Evolutionary conservation across 2,797 vertebrate species (phyloP), one percentile per base, ranked within the genome.

Genomic region (Fistularia tabacaria): DNA sequence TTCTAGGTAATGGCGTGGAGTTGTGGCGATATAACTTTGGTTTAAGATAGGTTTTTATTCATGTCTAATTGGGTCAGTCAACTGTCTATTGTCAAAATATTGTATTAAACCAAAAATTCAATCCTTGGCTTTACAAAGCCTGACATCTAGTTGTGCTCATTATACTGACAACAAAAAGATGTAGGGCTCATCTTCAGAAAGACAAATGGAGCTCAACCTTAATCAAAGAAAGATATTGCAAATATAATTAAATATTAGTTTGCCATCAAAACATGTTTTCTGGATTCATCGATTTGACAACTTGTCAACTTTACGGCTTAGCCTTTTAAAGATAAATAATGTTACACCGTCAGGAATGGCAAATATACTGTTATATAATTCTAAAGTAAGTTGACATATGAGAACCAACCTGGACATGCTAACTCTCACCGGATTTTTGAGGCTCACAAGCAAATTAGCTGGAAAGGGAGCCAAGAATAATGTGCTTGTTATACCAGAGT

Each of bases 1-100:
- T 44, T 54, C 37, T 13, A 65, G 66, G 71, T 87, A 87, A 87
- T 87, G 77, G 87, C 83, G 73, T 69, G 39, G 36, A 76, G 71
- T 72, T 62, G 51, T 14, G 49, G 43, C 1, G 46, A 37, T 14
- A 12, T 65, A 74, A 72, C 72, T 76, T 74, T 69, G 76, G 74
- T 76, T n/a, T 36, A 59, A 74, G 49, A 68, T 14, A 43, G 50
- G 60, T 69, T 77, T 74, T 57, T 46, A 70, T 84, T 79, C 69
- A 73, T 6, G 62, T 68, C 77, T 85, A 88, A 88, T 85, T 85
- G 80, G 84, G 76, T 77, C 66, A 38, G 57, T 63, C 63, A 69
- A 69, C 69, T 52, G 60, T 68, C 75, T 66, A 46, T 64, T 77
- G 69, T 71, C 71, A 57, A 48, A 55, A 70, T 47, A 55, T 57